Conservation (phyloP, 2,888 invertebrate species). For the Baccha elongata region DNA sequence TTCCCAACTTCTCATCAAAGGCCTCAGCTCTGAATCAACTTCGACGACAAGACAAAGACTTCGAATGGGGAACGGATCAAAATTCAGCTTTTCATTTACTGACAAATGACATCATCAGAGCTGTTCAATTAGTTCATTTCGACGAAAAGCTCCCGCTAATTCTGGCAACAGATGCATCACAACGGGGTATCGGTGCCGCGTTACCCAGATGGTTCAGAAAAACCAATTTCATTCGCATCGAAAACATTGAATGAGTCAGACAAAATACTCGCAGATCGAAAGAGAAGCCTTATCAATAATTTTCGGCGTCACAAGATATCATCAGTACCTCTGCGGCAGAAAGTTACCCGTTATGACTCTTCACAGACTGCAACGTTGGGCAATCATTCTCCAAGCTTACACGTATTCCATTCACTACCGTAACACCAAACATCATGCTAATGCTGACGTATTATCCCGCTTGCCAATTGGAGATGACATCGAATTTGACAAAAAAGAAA, state of each 20-base stretch:
- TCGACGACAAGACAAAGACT: conserved; percentile 3
- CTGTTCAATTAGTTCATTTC: conserved; percentile 44
- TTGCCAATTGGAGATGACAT: too few relatives aligned
- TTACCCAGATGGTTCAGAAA: conserved; percentile 45
- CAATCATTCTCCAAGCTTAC: conserved; percentile 35
- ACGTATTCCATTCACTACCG: too few relatives aligned
- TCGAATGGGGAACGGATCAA: conserved; percentile 29
- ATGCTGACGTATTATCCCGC: too few relatives aligned
- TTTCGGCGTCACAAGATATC: conserved; percentile 33
- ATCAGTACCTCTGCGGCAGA: conserved; percentile 46
- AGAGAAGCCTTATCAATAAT: conserved; percentile 49
- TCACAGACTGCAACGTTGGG: conserved; percentile 52
- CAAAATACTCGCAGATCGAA: conserved; percentile 46
- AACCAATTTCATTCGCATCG: conserved; percentile 45
- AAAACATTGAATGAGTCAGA: conserved; percentile 51
- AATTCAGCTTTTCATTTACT: conserved; percentile 17
- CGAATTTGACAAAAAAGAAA: too few relatives aligned
- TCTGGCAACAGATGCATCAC: conserved; percentile 48
- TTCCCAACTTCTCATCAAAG: conserved; percentile 47
- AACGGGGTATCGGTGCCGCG: conserved; percentile 35
- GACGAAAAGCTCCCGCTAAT: conserved; percentile 23
- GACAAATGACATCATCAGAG: conserved; percentile 13
- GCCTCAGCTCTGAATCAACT: conserved; percentile 51
- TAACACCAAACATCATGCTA: too few relatives aligned
- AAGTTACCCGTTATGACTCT: conserved; percentile 42